Base-by-base conservation (phyloP, 2,113 vertebrate genomes). In the Aleadryas rufinucha region DNA sequence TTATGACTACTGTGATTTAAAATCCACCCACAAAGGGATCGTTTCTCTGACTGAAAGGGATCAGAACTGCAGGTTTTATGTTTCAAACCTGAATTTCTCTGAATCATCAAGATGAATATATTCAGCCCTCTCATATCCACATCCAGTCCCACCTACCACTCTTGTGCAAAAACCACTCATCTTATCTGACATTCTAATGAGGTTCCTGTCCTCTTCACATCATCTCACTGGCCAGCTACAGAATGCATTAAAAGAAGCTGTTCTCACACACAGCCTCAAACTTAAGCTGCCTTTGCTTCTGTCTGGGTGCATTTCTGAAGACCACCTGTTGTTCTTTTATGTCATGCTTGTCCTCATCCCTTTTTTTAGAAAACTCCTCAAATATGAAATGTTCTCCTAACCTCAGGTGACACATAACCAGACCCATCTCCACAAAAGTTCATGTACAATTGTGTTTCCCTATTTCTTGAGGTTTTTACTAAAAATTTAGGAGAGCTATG, bases 101-200 rank as follows among this genome's bases (percentile, higher is more conserved):
- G 85, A 94, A 84, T 68, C 68, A 82, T 57, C 82, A 72, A 83
- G n/a, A 86, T 76, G 8, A 90, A 80, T 81, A 59, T 53, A 91
- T 87, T 91, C 65, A 91, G 16, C 49, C 23, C 18, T 75, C 66
- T 91, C 69, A 64, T 37, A 92, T 49, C 80, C 66, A 75, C 65
- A 91, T n/a, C n/a, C 37, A 84, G 74, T 42, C 68, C 84, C 89
- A 60, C 23, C 39, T 47, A 88, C 20, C 5, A 8, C 45, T 90
- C 66, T 65, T 54, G 45, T 44, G 50, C 39, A 92, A 93, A 65
- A 81, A 59, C 35, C 83, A 89, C 33, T 70, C 47, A 86, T 81
- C 71, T 84, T 61, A 64, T 84, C 72, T 93, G 92, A 90, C 92
- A 87, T 47, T 90, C n/a, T 81, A 83, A 86, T 92, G 49, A 93